These are phyloP conservation scores for Agelaius phoeniceus DNA, from an alignment of 2,113 vertebrate species.

Conservation along the genomic window DNA sequence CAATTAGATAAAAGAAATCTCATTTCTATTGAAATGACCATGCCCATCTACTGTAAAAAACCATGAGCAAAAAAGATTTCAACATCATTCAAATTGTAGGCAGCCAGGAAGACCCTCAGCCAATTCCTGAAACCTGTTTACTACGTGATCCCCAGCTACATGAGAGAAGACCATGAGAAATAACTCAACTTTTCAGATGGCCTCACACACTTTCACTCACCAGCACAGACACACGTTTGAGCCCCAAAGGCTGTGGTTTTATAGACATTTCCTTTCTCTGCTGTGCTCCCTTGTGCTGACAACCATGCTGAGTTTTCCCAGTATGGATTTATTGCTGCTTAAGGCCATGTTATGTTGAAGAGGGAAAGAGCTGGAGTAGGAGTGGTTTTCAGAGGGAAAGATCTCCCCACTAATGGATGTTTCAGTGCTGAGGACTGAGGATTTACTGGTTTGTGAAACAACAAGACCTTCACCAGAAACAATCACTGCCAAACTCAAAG, in stretches of 20 bases:
- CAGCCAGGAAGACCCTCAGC: not conserved
- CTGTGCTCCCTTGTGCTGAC: not conserved
- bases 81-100: accelerated
- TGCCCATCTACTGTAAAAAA: not conserved
- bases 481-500: not conserved
- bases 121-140: not conserved
- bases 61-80: not conserved
- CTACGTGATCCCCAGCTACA: accelerated
- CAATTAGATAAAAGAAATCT: not conserved
- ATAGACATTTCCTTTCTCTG: not conserved
- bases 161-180: not conserved
- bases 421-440: not conserved
- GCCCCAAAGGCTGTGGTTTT: not conserved
- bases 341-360: not conserved
- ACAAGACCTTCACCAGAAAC: not conserved
- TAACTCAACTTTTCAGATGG: not conserved
- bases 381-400: not conserved
- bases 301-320: not conserved
- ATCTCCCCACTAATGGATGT: not conserved
- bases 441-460: not conserved
- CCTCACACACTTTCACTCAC: not conserved
- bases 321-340: not conserved
- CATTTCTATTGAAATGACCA: not conserved
- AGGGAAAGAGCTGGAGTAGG: not conserved
- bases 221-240: not conserved